Evolutionary conservation across 2,113 vertebrate species (phyloP).

Genomic region (cat (Felis catus)): DNA sequence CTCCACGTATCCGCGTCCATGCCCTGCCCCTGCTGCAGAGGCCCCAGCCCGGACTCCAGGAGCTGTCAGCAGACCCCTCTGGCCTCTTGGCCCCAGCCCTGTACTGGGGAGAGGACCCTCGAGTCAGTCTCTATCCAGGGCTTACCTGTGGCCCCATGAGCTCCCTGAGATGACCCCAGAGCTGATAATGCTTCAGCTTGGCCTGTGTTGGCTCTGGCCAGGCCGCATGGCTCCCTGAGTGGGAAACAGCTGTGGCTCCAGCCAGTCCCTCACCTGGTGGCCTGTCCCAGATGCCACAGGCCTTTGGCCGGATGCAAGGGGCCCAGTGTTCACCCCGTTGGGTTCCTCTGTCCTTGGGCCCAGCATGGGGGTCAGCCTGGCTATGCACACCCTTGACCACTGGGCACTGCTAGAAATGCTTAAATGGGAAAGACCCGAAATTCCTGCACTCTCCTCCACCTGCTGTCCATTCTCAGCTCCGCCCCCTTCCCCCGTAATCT

Average conservation of each 20-base stretch:
- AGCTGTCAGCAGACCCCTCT: neutral
- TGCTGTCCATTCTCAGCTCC: neutral
- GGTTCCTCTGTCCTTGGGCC: neutral
- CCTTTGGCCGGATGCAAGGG: too few relatives aligned
- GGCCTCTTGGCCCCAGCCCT: neutral
- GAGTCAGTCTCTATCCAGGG: fast-evolving
- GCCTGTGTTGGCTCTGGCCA: neutral
- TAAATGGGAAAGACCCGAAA: neutral
- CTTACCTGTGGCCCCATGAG: neutral
- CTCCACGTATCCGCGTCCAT: neutral
- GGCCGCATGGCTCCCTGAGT: neutral
- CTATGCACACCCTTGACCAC: neutral
- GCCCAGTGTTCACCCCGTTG: neutral
- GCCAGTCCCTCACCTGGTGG: too few relatives aligned
- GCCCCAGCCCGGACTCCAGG: neutral
- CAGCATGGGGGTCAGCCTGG: neutral
- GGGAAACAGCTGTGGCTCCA: too few relatives aligned
- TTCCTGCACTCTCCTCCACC: neutral
- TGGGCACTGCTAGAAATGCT: too few relatives aligned
- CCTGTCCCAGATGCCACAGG: too few relatives aligned
- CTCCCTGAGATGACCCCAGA: neutral
- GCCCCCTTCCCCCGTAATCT: neutral
- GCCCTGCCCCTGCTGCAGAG: neutral
- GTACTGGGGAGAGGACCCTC: too few relatives aligned
- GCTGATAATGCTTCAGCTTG: neutral